Conservation (phyloP, 2,888 invertebrate genomes). For the Belgica antarctica region DNA sequence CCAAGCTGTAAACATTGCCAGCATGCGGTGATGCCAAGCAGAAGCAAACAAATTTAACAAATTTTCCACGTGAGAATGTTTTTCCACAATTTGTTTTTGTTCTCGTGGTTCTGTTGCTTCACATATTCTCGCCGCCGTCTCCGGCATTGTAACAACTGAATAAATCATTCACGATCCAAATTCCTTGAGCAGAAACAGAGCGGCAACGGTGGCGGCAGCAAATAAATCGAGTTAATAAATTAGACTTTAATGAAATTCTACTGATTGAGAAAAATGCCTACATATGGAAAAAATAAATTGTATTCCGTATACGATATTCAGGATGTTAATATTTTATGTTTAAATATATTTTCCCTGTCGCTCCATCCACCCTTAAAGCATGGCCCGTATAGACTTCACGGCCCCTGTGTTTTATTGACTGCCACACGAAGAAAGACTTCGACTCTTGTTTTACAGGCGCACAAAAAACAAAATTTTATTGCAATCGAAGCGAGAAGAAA, state of each 20-base stretch:
- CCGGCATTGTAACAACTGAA: slow-evolving; percentile 16
- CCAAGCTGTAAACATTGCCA: too few species aligned
- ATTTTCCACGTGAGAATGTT: not conserved
- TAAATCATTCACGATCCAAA: slow-evolving; percentile 28
- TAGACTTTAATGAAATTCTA: slow-evolving; percentile 42
- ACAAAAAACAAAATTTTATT: slow-evolving; percentile 3
- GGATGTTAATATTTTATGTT: slow-evolving; percentile 40
- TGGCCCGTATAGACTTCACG: slow-evolving; percentile 14
- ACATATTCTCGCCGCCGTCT: not conserved
- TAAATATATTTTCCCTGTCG: slow-evolving; percentile 29
- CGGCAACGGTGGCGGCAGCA: not conserved
- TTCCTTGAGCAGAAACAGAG: not conserved
- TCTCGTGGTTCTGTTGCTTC: slow-evolving; percentile 13
- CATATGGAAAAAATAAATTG: slow-evolving; percentile 34
- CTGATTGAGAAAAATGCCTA: slow-evolving; percentile 42
- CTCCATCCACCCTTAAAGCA: not conserved
- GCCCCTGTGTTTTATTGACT: slow-evolving; percentile 36
- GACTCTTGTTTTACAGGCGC: not conserved
- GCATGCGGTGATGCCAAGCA: too few species aligned
- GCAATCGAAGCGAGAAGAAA: not conserved
- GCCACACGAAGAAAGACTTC: not conserved
- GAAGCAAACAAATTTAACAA: not conserved
- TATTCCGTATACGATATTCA: slow-evolving; percentile 12
- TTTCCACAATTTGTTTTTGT: too few species aligned
- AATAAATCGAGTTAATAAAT: slow-evolving; percentile 43